A percentile compares a stretch with the other conserved stretches of the same genome.
Conservation (phyloP, 1,140 invertebrate species). For the Tetranychus urticae region DNA sequence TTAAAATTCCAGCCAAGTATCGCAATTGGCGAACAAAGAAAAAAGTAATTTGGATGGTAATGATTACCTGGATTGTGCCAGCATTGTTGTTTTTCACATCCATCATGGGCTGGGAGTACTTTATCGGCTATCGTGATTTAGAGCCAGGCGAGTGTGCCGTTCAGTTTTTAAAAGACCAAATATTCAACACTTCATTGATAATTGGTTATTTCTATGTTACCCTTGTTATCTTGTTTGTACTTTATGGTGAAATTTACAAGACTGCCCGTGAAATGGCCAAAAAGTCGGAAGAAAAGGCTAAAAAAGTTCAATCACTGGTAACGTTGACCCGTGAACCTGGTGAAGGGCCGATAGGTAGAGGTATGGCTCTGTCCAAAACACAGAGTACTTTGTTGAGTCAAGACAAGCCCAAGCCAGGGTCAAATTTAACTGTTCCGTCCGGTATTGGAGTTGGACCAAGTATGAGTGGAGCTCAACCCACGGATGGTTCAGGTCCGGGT, state of each 20-base stretch:
- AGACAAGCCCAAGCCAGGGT: conserved; percentile 32
- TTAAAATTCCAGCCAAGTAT: conserved; percentile 94
- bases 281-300: conserved; percentile 80
- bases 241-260: conserved; percentile 94
- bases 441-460: neutral
- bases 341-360: neutral
- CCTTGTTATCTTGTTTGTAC: conserved; percentile 63
- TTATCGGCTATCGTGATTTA: conserved; percentile 69
- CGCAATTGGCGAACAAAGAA: conserved; percentile 86
- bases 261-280: conserved; percentile 95
- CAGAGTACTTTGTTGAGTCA: conserved; percentile 38
- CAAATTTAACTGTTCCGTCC: neutral
- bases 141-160: conserved; percentile 74
- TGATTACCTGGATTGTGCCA: conserved; percentile 82
- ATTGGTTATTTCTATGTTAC: conserved; percentile 97
- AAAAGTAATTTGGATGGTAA: conserved; percentile 63
- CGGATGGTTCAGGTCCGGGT: neutral
- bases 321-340: conserved; percentile 51
- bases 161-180: conserved; percentile 89
- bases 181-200: conserved; percentile 92
- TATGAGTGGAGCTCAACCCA: neutral
- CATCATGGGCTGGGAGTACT: conserved; percentile 97
- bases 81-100: conserved; percentile 88
- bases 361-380: conserved; percentile 5
- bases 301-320: conserved; percentile 81